Base-by-base conservation (phyloP, 2,797 vertebrate species). In the Amazona ochrocephala region DNA sequence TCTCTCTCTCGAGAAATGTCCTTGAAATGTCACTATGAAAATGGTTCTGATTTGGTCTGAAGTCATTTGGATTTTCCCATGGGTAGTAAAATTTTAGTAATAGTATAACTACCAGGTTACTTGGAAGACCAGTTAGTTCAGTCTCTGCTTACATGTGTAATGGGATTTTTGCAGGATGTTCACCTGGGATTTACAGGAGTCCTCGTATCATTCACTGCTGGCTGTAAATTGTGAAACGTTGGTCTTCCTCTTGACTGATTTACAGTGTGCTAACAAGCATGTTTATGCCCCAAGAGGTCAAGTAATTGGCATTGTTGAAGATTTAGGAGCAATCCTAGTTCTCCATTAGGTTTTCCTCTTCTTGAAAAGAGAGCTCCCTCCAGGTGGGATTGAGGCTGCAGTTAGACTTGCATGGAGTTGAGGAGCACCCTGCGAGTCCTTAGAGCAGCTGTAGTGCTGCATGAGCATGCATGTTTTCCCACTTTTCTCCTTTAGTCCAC, bases 401-500 rank as follows among this genome's bases (percentile, higher is more conserved):
- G 45, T 45, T 23, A 42, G 72, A 3, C 15, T 37, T 58, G 1
- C 0, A 0, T 14, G n/a, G 41, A 83, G 71, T 13, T 58, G 34
- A 47, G 13, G 42, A 84, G 34, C 34, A 37, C 61, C 8, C 45
- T 18, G 10, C 3, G 9, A 18, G 39, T 56, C 53, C 23, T 85
- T 7, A 50, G 60, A n/a, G 19, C 3, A 21, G 39, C 34, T 4
- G 0, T 4, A 13, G 41, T 5, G 26, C 39, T 30, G 64, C 26
- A 11, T 2, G 5, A 58, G 18, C 7, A 0, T 4, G n/a, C 11
- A 3, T 26, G 8, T 45, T 78, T n/a, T 75, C 42, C 29, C 34
- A 1, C 27, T 19, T 1, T 7, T 30, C 10, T 20, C 16, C 61
- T 58, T 56, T 5, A 7, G 5, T 62, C 27, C 83, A 23, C 0